Conservation (phyloP, 2,797 vertebrate species). For the Trichosurus vulpecula region DNA sequence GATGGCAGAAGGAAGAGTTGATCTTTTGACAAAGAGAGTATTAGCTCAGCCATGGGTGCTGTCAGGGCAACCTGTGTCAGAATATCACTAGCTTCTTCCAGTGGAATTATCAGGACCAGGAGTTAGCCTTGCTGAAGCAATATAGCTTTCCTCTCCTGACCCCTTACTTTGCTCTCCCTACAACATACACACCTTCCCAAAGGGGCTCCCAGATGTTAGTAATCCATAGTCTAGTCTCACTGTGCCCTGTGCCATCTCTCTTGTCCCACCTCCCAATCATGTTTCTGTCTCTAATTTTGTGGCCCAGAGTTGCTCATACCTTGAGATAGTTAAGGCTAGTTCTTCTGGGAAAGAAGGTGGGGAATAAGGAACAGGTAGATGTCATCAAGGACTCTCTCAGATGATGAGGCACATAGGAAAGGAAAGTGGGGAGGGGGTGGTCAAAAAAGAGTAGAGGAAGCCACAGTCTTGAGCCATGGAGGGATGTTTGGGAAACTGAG, state of each 20-base stretch:
- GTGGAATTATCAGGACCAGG: neutral
- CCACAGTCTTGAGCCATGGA: neutral
- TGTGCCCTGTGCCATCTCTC: neutral
- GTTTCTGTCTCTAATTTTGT: neutral
- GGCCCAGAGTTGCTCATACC: neutral
- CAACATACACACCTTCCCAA: neutral
- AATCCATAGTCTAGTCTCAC: neutral
- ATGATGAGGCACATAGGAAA: neutral
- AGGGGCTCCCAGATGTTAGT: neutral
- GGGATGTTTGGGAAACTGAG: neutral
- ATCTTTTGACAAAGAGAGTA: neutral
- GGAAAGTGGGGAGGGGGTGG: neutral
- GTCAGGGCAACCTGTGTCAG: neutral
- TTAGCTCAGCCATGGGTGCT: neutral
- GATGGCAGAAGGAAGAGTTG: neutral
- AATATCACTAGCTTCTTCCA: neutral
- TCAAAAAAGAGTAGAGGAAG: neutral
- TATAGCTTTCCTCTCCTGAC: neutral
- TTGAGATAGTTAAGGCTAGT: neutral
- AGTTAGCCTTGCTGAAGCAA: neutral
- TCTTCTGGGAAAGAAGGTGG: neutral
- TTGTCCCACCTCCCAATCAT: neutral
- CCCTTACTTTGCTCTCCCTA: neutral
- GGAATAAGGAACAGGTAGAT: neutral
- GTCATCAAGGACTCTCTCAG: neutral